Evolutionary conservation across 2,888 invertebrate species (phyloP).

Genomic region (Furcula furcula): DNA sequence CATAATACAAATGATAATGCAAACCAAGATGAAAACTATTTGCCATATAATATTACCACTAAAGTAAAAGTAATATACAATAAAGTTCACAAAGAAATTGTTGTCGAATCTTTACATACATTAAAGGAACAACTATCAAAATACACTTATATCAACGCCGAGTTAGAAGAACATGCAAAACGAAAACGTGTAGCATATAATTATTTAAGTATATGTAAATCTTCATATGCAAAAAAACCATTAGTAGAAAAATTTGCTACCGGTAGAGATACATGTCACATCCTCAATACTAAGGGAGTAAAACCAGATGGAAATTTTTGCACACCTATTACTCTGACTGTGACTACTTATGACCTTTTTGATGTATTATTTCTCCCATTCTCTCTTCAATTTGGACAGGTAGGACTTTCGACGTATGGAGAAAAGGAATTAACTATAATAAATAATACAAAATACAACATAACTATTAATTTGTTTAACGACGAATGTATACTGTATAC

Average conservation of each 20-base stretch:
- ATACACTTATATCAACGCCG: conserved; percentile 51
- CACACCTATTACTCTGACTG: conserved; percentile 27
- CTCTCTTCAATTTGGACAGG: conserved; percentile 57
- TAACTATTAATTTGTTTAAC: conserved; percentile 42
- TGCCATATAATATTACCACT: conserved; percentile 45
- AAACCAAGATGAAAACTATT: conserved; percentile 37
- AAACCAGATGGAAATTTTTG: conserved; percentile 42
- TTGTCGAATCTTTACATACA: conserved; percentile 60
- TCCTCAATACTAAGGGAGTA: conserved; percentile 18
- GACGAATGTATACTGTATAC: conserved; percentile 52
- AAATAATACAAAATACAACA: conserved; percentile 54
- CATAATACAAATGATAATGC: conserved; percentile 28
- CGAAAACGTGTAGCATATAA: conserved; percentile 36
- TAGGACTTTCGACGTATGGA: conserved; percentile 54
- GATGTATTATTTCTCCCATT: conserved; percentile 50
- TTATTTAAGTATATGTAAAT: conserved; percentile 45
- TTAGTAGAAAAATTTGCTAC: conserved; percentile 36
- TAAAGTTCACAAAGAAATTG: conserved; percentile 30
- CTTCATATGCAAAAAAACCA: conserved; percentile 28
- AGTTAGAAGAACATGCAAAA: conserved; percentile 14
- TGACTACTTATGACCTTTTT: conserved; percentile 50
- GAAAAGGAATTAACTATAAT: conserved; percentile 46
- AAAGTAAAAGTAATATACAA: conserved; percentile 46
- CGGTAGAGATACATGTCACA: conserved; percentile 42
- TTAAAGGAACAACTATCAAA: conserved; percentile 44